A percentile compares a stretch with the other conserved stretches of the same genome.
These are phyloP conservation scores for Hecatera dysodea DNA, from an alignment of 2,888 invertebrate species.

Conservation along the genomic window DNA sequence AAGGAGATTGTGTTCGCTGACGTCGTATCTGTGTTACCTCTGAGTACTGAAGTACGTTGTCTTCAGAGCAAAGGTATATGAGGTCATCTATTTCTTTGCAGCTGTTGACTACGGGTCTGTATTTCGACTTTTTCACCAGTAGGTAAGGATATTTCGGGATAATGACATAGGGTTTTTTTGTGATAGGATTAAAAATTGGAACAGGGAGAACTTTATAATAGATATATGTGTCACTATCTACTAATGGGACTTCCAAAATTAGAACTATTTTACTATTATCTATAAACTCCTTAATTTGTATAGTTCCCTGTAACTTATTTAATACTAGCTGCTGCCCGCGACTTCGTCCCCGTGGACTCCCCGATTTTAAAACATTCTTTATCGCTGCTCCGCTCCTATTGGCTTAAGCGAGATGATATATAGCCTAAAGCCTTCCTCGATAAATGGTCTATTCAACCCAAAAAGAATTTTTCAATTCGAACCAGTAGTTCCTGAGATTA, in stretches of 20 bases:
- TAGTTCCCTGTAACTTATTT: neutral
- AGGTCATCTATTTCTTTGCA: constrained; percentile 1
- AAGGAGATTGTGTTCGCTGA: neutral
- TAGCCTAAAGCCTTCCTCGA: no score
- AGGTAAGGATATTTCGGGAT: constrained; percentile 3
- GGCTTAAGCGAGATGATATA: no score
- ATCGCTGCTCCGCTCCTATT: no score
- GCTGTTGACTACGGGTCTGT: constrained; percentile 1
- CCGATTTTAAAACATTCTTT: no score
- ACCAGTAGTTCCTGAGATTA: no score
- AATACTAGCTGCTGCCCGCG: no score
- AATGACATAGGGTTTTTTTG: neutral
- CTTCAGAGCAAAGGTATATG: neutral
- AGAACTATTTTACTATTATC: neutral
- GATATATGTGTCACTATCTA: constrained; percentile 4
- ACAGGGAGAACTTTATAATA: constrained; percentile 4
- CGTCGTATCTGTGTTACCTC: neutral
- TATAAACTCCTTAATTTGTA: neutral
- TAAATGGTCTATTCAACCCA: no score
- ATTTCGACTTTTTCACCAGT: constrained; percentile 7
- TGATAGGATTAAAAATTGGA: no score
- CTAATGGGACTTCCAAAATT: neutral
- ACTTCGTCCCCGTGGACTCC: no score
- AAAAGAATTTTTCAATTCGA: no score
- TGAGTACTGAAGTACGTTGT: neutral